Percentiles rank a stretch among this genome's conserved stretches.
Conservation (phyloP, 2,888 invertebrate genomes). For the Danaus chrysippus region DNA sequence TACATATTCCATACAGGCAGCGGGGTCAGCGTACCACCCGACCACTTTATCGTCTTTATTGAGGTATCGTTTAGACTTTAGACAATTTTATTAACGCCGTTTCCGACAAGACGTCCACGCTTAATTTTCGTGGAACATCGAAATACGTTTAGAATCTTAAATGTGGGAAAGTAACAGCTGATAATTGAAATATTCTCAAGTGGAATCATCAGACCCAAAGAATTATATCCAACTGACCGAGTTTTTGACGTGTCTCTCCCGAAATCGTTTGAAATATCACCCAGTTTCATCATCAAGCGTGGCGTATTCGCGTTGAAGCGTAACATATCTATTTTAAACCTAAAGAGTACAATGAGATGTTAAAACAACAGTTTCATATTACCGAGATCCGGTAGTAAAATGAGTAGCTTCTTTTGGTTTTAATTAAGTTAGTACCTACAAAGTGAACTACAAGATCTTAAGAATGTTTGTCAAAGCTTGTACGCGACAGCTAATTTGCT, state of each 20-base stretch:
- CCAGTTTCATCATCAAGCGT: conserved; percentile 30
- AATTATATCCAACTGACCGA: background rate
- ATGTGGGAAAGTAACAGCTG: conserved; percentile 25
- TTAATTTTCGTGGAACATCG: background rate
- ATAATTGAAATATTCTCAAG: no score
- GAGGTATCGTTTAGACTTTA: conserved; percentile 58
- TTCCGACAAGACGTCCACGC: conserved; percentile 31
- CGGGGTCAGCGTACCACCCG: conserved; percentile 58
- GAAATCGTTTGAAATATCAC: conserved; percentile 45
- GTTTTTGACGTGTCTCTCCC: conserved; percentile 52
- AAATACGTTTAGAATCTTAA: conserved; percentile 10
- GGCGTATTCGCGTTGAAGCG: conserved; percentile 34
- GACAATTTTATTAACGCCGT: conserved; percentile 48
- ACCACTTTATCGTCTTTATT: conserved; percentile 63
- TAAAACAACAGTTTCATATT: conserved; percentile 43
- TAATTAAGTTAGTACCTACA: background rate
- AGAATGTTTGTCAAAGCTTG: background rate
- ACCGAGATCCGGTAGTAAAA: conserved; percentile 47
- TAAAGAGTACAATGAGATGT: conserved; percentile 40
- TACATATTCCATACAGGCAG: background rate
- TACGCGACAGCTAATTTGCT: conserved; percentile 24
- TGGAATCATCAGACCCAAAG: no score
- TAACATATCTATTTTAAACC: conserved; percentile 41
- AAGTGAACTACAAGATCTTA: background rate
- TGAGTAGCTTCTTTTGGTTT: conserved; percentile 3